Base-by-base conservation (phyloP, 2,113 vertebrate genomes). In the Gambusia holbrooki region DNA sequence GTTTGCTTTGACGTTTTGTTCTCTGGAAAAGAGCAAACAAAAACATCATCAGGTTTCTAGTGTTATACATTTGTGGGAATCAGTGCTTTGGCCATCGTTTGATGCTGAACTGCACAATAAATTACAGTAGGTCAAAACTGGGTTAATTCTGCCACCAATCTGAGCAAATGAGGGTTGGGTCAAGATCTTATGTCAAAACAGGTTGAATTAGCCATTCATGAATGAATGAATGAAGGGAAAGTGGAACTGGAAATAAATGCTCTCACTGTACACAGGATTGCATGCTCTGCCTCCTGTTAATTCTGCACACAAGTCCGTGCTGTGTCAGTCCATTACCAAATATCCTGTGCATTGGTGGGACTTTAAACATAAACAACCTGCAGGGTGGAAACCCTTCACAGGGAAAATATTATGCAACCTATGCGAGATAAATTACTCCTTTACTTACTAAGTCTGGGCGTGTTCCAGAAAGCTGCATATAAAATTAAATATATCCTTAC, bases 191-290 rank as follows among this genome's bases (percentile, higher is more conserved):
- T 81, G 81, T 87, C 69, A 84, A 89, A 93, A 92, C 79, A 84
- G 71, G 33, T 78, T 95, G 93, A 95, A 94, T 94, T 88, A 91
- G 79, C 78, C 85, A 94, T 94, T 94, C 93, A 94, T 88, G 86
- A 87, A 90, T 82, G 75, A 71, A 91, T 82, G 76, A 48, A 48
- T 5, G 73, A 84, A n/a, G 69, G 79, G 80, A 89, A 92, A 93
- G 90, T 86, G 82, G 83, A 90, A 85, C 81, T 85, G 79, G 71
- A 88, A 84, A 89, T 90, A 89, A 93, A 94, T 89, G 88, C 81
- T 28, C 69, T 76, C 88, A 89, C 84, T 93, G 93, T 93, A 84
- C 79, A 82, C 69, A 82, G 84, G 73, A 58, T 27, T 74, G 88
- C 79, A 83, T 17, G 29, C 32, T 69, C 62, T 22, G 80, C 87